phyloP scores from a whole-genome alignment of 2,888 invertebrate genomes.

The Cantharis rufa region DNA sequence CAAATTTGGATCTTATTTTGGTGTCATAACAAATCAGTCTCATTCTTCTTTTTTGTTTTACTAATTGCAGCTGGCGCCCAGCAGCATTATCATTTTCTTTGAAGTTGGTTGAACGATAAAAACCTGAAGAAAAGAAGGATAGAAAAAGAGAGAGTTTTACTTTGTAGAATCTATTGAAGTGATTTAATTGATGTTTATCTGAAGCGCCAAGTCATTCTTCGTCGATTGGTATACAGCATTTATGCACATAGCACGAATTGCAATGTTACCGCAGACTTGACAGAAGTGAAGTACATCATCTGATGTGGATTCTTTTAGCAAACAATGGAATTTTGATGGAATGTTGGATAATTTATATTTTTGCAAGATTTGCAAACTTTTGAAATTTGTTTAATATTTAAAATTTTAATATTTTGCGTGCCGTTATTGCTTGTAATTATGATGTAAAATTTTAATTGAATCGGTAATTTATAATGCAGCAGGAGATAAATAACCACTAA shows the following conservation, averaged over 20 bases:
- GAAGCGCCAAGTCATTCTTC: not conserved
- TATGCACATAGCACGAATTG: not conserved
- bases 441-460: not conserved
- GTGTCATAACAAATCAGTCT: no score
- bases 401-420: no score
- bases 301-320: not conserved
- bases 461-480: not conserved
- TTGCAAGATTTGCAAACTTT: no score
- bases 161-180: not conserved
- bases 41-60: no score
- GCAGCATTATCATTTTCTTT: no score
- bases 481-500: slow-evolving; percentile 9
- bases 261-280: not conserved
- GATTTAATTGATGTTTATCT: not conserved
- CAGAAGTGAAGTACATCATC: not conserved
- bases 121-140: no score
- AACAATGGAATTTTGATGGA: not conserved
- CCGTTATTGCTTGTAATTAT: not conserved
- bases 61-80: no score
- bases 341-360: no score
- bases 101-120: no score
- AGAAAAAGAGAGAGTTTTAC: not conserved
- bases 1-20: no score
- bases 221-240: not conserved
- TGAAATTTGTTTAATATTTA: no score